These are phyloP conservation scores for Oryctes rhinoceros DNA, from an alignment of 1,140 invertebrate genomes.

Conservation along the genomic window DNA sequence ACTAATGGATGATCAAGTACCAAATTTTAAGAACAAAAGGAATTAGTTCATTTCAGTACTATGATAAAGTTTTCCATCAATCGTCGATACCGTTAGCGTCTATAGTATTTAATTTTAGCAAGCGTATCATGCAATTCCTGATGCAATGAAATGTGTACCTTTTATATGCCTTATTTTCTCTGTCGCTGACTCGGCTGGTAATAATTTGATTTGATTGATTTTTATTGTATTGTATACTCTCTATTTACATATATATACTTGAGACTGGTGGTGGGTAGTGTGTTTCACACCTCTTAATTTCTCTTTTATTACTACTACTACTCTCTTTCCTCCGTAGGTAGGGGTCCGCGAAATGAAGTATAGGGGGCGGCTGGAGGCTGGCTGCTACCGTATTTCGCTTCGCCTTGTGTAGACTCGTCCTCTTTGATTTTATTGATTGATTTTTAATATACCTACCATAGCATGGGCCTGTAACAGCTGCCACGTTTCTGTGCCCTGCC, in stretches of 20 bases:
- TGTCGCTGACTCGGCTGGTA: constrained; percentile 42
- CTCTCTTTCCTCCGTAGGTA: constrained; percentile 35
- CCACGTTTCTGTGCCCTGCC: constrained; percentile 50
- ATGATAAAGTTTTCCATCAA: neutral
- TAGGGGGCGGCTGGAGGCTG: constrained; percentile 41
- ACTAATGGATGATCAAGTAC: neutral
- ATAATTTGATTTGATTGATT: constrained; percentile 9
- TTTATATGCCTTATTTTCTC: constrained; percentile 46
- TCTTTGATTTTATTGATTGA: constrained; percentile 31
- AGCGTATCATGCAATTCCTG: constrained; percentile 53
- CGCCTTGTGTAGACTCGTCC: constrained; percentile 40
- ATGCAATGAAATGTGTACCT: constrained; percentile 55
- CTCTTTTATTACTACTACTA: neutral
- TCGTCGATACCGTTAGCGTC: constrained; percentile 24
- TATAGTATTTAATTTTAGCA: constrained; percentile 46
- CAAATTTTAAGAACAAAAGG: neutral
- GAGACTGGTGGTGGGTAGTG: constrained; percentile 38
- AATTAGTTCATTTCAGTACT: too few relatives aligned
- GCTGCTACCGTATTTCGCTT: constrained; percentile 44
- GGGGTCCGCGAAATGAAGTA: constrained; percentile 42
- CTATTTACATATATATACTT: constrained; percentile 20
- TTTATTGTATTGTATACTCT: constrained; percentile 32
- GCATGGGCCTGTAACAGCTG: constrained; percentile 46
- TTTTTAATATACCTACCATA: constrained; percentile 14
- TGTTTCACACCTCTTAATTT: constrained; percentile 9